Percentiles rank a stretch among this genome's conserved stretches.
phyloP scores from a whole-genome alignment of 2,113 vertebrate genomes.

The Zootoca vivipara region DNA sequence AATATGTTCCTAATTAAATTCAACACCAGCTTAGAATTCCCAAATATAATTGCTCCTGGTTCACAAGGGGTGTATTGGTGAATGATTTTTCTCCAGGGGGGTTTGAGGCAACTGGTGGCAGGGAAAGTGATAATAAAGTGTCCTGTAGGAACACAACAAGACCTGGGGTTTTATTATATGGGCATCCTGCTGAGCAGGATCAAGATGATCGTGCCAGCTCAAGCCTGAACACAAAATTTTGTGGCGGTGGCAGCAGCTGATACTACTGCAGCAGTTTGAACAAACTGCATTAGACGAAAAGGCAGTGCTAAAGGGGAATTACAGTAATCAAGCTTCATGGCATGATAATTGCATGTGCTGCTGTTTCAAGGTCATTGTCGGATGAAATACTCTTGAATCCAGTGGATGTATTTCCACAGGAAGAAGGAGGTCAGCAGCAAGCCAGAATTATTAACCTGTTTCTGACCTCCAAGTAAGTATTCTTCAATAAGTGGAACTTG shows the following conservation, averaged over 20 bases:
- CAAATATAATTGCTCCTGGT: neutral
- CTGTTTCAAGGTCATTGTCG: neutral
- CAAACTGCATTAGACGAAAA: neutral
- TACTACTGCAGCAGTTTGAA: neutral
- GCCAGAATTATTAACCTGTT: constrained; percentile 29
- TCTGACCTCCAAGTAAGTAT: neutral
- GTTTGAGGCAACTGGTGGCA: neutral
- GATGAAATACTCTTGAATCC: constrained; percentile 23
- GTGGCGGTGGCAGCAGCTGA: neutral
- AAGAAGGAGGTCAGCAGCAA: constrained; percentile 10
- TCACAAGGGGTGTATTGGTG: neutral
- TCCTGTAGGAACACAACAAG: neutral
- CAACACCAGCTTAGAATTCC: neutral
- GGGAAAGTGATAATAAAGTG: neutral
- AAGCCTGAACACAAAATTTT: neutral
- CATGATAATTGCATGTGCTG: constrained; percentile 23
- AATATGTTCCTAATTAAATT: neutral
- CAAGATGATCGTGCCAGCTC: neutral
- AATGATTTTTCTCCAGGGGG: neutral
- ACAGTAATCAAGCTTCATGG: neutral
- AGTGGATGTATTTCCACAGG: constrained; percentile 7
- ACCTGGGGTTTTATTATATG: neutral
- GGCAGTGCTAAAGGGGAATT: constrained; percentile 24
- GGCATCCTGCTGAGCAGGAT: neutral
- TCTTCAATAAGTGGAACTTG: neutral